phyloP scores from a whole-genome alignment of 2,113 vertebrate genomes.

The Pardalotus punctatus region DNA sequence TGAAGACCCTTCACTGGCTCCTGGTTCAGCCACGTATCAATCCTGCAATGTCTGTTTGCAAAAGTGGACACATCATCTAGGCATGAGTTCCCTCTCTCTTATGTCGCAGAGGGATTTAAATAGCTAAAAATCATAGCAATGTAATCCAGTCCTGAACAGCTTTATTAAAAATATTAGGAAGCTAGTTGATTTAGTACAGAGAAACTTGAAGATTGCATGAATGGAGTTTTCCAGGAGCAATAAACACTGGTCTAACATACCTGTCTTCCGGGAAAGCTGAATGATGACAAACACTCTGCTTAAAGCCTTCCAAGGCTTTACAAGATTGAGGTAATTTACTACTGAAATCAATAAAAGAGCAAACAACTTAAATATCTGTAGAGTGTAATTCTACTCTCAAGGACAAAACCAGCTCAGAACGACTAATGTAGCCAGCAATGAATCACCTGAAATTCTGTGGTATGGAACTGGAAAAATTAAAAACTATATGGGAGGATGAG shows the following conservation, averaged over 20 bases:
- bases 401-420: neutral
- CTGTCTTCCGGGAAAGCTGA: neutral
- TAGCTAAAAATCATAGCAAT: neutral
- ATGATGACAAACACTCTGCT: neutral
- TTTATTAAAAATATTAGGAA: neutral
- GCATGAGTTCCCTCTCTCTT: neutral
- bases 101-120: neutral
- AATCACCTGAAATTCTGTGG: neutral
- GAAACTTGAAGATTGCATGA: neutral
- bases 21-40: rapidly evolving
- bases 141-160: neutral
- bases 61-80: neutral
- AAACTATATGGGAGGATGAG: neutral
- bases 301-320: neutral
- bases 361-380: neutral
- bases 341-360: neutral
- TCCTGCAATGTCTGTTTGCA: neutral
- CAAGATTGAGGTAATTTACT: neutral
- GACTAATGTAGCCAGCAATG: neutral
- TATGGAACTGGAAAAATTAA: neutral
- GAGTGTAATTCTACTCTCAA: neutral
- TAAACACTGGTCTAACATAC: neutral
- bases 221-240: neutral
- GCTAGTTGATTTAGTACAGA: neutral
- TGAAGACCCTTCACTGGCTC: neutral